Evolutionary conservation across 1,140 invertebrate genomes (phyloP).

Genomic region (Calycopis cecrops): DNA sequence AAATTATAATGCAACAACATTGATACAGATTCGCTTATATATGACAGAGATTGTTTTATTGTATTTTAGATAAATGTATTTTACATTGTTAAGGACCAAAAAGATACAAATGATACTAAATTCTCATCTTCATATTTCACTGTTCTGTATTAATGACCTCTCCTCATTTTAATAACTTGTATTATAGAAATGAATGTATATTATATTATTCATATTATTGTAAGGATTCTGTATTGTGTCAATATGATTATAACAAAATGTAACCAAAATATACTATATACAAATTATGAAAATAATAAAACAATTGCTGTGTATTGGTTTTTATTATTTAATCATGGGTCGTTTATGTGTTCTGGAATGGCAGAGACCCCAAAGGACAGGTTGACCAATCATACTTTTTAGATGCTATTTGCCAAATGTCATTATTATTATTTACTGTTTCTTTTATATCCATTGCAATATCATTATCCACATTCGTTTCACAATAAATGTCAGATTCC

Average conservation of each 20-base stretch:
- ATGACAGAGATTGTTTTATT: constrained; percentile 12
- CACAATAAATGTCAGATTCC: neutral
- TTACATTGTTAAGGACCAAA: constrained; percentile 15
- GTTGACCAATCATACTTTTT: constrained; percentile 35
- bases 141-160: constrained; percentile 7
- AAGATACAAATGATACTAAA: constrained; percentile 5
- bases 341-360: constrained; percentile 27
- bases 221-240: constrained; percentile 66
- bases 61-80: constrained; percentile 16
- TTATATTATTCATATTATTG: constrained; percentile 51
- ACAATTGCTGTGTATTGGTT: constrained; percentile 55
- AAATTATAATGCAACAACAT: neutral
- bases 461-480: neutral
- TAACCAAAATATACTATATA: constrained; percentile 73
- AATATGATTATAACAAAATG: constrained; percentile 57
- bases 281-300: constrained; percentile 68
- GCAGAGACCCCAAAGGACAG: constrained; percentile 48
- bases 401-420: constrained; percentile 48
- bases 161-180: constrained; percentile 39
- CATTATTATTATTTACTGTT: constrained; percentile 16
- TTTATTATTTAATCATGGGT: neutral
- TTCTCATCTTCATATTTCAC: neutral
- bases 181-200: constrained; percentile 63
- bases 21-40: neutral
- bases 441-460: constrained; percentile 11